Evolutionary conservation across 2,113 vertebrate species (phyloP).

Genomic region (Zonotrichia leucophrys): DNA sequence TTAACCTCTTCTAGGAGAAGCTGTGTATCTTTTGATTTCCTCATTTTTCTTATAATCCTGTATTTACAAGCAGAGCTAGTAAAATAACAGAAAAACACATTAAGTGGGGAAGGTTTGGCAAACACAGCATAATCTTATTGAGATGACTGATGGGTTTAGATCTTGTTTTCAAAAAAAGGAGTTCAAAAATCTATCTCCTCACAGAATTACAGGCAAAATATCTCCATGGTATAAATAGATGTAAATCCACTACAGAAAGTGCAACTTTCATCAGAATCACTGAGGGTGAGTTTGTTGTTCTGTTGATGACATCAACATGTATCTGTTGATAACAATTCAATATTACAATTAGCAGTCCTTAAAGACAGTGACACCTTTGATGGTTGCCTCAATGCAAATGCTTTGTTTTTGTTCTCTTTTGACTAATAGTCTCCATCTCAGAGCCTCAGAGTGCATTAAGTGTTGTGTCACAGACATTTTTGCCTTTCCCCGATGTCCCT

Average conservation of each 20-base stretch:
- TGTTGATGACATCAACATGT: not conserved
- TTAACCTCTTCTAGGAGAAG: constrained; percentile 1
- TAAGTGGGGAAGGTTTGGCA: not conserved
- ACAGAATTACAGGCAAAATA: not conserved
- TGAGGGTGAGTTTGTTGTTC: not conserved
- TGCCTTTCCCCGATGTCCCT: not conserved
- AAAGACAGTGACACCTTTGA: not conserved
- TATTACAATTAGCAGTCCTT: not conserved
- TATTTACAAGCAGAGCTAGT: not conserved
- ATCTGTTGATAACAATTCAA: not conserved
- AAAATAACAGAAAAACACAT: not conserved
- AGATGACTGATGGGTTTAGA: not conserved
- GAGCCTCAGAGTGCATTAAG: not conserved
- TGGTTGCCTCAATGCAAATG: not conserved
- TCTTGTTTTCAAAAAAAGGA: not conserved
- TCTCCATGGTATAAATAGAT: not conserved
- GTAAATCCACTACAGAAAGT: not conserved
- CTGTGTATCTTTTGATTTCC: not conserved
- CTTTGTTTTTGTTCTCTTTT: not conserved
- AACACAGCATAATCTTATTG: not conserved
- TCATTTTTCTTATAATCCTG: not conserved
- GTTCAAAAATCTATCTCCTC: not conserved
- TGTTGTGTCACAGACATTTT: not conserved
- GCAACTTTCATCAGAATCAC: not conserved
- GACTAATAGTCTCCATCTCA: not conserved